Conservation (phyloP, 2,113 vertebrate genomes). For the Sprattus sprattus region DNA sequence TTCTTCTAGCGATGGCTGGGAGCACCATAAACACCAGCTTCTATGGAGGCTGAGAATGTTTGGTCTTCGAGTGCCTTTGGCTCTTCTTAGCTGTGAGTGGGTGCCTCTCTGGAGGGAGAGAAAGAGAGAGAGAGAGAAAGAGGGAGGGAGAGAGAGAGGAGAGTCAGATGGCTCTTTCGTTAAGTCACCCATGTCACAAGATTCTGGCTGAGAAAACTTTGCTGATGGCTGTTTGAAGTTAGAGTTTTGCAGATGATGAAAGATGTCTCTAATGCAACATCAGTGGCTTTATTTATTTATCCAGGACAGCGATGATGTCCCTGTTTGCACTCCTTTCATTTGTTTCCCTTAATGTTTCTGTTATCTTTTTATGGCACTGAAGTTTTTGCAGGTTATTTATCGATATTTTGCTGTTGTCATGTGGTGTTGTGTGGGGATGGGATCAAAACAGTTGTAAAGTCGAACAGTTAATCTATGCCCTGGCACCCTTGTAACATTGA, state of each 20-base stretch:
- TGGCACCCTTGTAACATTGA: too few relatives aligned
- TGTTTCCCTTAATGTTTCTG: background rate
- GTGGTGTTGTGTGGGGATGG: too few relatives aligned
- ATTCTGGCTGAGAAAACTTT: constrained; percentile 13
- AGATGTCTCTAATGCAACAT: background rate
- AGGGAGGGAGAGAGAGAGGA: background rate
- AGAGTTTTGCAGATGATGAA: background rate
- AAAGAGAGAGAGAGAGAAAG: background rate
- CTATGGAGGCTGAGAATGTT: constrained; percentile 13
- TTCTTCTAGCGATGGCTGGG: constrained; percentile 31
- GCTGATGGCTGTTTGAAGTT: background rate
- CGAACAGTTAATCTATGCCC: too few relatives aligned
- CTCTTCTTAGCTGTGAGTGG: background rate
- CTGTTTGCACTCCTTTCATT: background rate
- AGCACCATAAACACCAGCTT: constrained; percentile 37
- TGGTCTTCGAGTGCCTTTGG: background rate
- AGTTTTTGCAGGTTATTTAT: background rate
- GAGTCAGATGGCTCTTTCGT: constrained; percentile 42
- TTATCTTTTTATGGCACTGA: background rate
- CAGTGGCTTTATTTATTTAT: background rate
- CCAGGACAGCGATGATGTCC: background rate
- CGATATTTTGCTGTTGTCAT: too few relatives aligned
- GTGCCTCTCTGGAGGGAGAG: background rate
- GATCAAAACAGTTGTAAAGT: too few relatives aligned
- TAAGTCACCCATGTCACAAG: constrained; percentile 50